A percentile compares a stretch with the other conserved stretches of the same genome.
phyloP scores from a whole-genome alignment of 2,113 vertebrate genomes.

The Rana temporaria region DNA sequence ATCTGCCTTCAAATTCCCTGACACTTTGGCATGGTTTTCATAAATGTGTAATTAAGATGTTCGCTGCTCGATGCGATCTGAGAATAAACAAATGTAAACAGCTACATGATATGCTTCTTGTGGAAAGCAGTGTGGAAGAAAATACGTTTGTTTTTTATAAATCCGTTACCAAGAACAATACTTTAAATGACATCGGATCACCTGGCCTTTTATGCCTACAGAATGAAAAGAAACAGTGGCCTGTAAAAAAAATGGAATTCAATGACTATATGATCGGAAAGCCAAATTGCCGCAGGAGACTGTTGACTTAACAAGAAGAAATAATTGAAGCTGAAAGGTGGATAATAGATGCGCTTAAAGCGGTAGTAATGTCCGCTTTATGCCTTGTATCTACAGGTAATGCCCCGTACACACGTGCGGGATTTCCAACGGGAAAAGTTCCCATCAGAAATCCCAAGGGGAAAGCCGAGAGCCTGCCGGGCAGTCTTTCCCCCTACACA shows the following conservation, averaged over 20 bases:
- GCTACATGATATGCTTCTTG: conserved; percentile 15
- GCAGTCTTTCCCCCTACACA: too few species aligned
- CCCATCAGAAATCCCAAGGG: too few species aligned
- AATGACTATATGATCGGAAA: not conserved
- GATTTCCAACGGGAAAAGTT: too few species aligned
- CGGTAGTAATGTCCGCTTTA: too few species aligned
- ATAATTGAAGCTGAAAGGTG: not conserved
- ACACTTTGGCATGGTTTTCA: conserved; percentile 21
- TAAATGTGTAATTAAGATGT: conserved; percentile 51
- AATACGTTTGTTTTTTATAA: conserved; percentile 31
- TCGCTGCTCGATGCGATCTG: conserved; percentile 23
- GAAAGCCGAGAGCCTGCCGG: too few species aligned
- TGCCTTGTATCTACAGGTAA: too few species aligned
- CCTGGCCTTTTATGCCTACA: not conserved
- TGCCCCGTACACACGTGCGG: too few species aligned
- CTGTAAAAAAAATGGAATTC: not conserved
- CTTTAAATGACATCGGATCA: conserved; percentile 34
- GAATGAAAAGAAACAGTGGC: not conserved
- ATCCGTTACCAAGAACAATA: conserved; percentile 14
- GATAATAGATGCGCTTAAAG: too few species aligned
- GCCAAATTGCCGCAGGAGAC: not conserved
- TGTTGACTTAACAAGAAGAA: not conserved
- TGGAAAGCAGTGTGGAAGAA: conserved; percentile 4
- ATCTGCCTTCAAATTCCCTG: conserved; percentile 3
- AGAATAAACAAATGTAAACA: conserved; percentile 31